Conservation (phyloP, 2,888 invertebrate genomes). For the Tortricodes alternella region DNA sequence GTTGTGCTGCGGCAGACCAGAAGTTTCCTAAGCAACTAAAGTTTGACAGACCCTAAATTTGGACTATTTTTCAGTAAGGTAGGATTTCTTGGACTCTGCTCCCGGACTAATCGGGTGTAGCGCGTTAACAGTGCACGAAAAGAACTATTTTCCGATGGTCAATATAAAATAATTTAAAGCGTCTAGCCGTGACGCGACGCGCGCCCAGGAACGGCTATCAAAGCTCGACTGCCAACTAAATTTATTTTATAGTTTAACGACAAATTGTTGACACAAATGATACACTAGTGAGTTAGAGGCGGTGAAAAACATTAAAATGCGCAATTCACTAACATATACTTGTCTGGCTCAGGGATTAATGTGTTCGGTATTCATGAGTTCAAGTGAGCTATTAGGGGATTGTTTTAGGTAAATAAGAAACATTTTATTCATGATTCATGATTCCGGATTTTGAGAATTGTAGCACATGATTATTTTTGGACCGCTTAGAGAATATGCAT, state of each 20-base stretch:
- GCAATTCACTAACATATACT: constrained; percentile 24
- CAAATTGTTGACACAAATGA: constrained; percentile 32
- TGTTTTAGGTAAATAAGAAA: neutral
- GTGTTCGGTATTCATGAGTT: constrained; percentile 19
- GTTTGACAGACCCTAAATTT: too few species aligned
- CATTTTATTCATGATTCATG: too few species aligned
- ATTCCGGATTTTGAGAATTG: too few species aligned
- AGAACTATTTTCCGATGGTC: constrained; percentile 26
- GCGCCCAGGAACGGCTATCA: constrained; percentile 22
- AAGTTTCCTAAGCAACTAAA: too few species aligned
- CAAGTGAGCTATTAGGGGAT: constrained; percentile 13
- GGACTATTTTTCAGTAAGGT: too few species aligned
- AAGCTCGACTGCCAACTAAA: constrained; percentile 30
- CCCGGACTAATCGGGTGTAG: constrained; percentile 2
- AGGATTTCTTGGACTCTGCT: too few species aligned
- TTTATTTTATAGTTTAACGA: constrained; percentile 33
- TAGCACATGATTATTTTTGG: too few species aligned
- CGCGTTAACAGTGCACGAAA: constrained; percentile 10
- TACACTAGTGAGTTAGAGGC: constrained; percentile 29
- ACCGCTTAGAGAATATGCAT: too few species aligned
- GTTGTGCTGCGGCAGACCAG: too few species aligned
- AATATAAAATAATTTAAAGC: constrained; percentile 31
- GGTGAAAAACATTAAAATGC: constrained; percentile 24
- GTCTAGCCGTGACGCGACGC: constrained; percentile 20
- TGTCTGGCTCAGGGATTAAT: constrained; percentile 18